Evolutionary conservation across 2,888 invertebrate species (phyloP), one percentile per base, ranked within the genome.

Genomic region (Drosophila lacicola): DNA sequence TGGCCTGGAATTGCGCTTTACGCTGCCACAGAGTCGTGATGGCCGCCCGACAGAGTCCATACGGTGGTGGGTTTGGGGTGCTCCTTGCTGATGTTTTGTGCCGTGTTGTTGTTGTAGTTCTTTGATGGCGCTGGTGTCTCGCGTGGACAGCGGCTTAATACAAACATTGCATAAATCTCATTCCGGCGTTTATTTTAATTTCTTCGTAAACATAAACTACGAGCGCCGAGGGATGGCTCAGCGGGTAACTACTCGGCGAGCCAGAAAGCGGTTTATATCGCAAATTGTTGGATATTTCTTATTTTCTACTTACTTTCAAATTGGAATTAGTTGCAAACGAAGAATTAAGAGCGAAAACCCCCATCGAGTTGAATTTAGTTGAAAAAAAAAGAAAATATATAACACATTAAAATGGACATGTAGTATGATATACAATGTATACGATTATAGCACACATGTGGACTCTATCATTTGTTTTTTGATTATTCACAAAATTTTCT

Each of bases 81-180:
- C 19, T 49, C 33, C 57, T 37, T 57, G 42, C 29, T 47, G 49
- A 33, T 33, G 37, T 36, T 56, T 47, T 29, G 21, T 11, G 51
- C 33, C 50, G 41, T 45, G 45, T 47, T 57, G 58, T 58, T 62
- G 61, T 45, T 63, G 53, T 67, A 21, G 74, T 64, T 71, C 66
- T 56, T 57, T 64, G 61, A 55, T 73, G 61, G 53, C 67, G 33
- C 47, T 70, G 61, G 47, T 53, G 37, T 19, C 53, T 53, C 45
- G 64, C 73, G 74, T 80, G 85, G 82, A 79, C 84, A 80, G 78
- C 80, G 80, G 86, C 83, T 89, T 90, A 84, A 88, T 90, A 84
- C 86, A 90, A 89, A 90, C 90, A 90, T 82, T 81, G 83, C 88
- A 90, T 90, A 91, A 90, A 90, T 90, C 91, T 84, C 82, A 80